Evolutionary conservation across 2,113 vertebrate genomes (phyloP).

Genomic region (Heloderma charlesbogerti): DNA sequence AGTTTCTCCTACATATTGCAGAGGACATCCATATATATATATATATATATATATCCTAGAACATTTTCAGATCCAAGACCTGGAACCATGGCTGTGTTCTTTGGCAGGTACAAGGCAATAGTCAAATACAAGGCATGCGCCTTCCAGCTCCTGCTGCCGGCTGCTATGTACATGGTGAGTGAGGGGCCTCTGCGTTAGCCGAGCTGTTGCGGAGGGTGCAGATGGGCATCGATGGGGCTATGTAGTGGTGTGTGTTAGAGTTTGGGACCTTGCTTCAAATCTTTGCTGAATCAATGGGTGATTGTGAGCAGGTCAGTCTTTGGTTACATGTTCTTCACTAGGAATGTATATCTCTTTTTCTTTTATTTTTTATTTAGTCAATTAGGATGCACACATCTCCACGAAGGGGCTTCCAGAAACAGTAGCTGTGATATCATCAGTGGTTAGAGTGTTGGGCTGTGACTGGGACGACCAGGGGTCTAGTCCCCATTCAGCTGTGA

Average conservation of each 20-base stretch:
- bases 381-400: too few species aligned
- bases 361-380: too few species aligned
- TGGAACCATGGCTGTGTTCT: neutral
- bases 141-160: constrained; percentile 93
- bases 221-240: too few species aligned
- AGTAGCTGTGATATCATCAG: neutral
- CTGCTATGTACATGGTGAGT: constrained; percentile 97
- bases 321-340: neutral
- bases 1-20: too few species aligned
- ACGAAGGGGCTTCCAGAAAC: too few species aligned
- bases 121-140: constrained; percentile 98
- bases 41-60: too few species aligned
- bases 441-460: neutral
- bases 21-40: too few species aligned
- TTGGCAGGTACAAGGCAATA: constrained; percentile 91
- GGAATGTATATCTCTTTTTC: too few species aligned
- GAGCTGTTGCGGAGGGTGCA: neutral
- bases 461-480: too few species aligned
- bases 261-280: neutral
- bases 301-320: neutral
- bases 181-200: rapidly evolving
- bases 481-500: too few species aligned
- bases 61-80: neutral
- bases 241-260: neutral
- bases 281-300: neutral